Evolutionary conservation across 2,113 vertebrate species (phyloP), one percentile per base, ranked within the genome.

Genomic region (Pipa parva): DNA sequence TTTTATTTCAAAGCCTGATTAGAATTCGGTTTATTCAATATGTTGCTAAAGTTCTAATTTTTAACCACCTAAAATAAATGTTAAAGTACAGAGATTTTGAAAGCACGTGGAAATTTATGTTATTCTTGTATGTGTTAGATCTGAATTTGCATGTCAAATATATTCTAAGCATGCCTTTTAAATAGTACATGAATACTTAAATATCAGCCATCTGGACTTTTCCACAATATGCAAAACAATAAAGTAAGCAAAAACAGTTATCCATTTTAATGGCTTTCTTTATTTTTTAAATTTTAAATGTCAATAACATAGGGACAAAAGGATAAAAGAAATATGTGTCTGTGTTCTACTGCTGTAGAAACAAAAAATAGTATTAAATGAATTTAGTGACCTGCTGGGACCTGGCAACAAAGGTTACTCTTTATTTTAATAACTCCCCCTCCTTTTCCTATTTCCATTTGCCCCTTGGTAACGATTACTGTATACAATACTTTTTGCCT

Each of bases 391-490:
- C 31, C 31, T 0, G 12, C 5, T 2, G 15, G 57, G 22, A 22
- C 49, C 70, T 63, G 74, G 69, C 0, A 0, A 28, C 1, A 49
- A 21, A 49, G 46, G 17, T 18, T 49, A 6, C 9, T 52, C 2
- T 12, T 15, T 33, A 9, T 49, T 15, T 55, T 1, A 45, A 61
- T 20, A 57, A 50, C 0, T 15, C 10, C 0, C 1, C 22, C 5
- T 11, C 10, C 52, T 27, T 31, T 52, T 3, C 0, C 21, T 21
- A 15, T 50, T 63, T 63, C 7, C 13, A 12, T 54, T 63, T 6
- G 0, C 20, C 49, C 15, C 7, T 15, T 25, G 37, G 63, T 59
- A 48, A 67, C 26, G 46, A 59, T 67, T 59, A 66, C 54, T 18
- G 26, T 42, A 31, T 48, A 57, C 20, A 58, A 18, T 45, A 49